These are phyloP conservation scores for Azorinus chamasolen DNA, from an alignment of 2,888 invertebrate species.

Conservation along the genomic window DNA sequence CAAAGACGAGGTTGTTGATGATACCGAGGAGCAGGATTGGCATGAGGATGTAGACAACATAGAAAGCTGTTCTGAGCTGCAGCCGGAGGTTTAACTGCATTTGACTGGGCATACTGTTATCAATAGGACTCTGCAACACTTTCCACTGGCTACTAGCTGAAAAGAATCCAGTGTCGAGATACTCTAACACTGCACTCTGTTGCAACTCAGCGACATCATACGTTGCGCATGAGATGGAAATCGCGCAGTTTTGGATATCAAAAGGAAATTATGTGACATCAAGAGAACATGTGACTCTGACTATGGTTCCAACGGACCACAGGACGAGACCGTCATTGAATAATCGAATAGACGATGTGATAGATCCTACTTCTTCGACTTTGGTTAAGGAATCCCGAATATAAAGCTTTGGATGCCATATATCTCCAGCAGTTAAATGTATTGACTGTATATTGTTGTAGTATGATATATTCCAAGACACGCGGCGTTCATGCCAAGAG, in stretches of 20 bases:
- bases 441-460: slow-evolving; percentile 5
- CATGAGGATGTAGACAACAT: too few relatives aligned
- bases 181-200: not conserved
- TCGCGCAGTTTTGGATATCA: slow-evolving; percentile 14
- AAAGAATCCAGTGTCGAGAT: too few relatives aligned
- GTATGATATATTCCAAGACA: slow-evolving; percentile 15
- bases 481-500: slow-evolving; percentile 8
- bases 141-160: too few relatives aligned
- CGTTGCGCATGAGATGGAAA: slow-evolving; percentile 1
- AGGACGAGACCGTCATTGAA: not conserved
- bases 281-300: slow-evolving; percentile 4
- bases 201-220: not conserved
- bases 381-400: slow-evolving; percentile 4
- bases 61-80: slow-evolving; percentile 19
- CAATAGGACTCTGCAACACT: too few relatives aligned
- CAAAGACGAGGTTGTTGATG: slow-evolving; percentile 47
- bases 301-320: slow-evolving; percentile 6
- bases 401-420: too few relatives aligned
- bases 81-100: slow-evolving; percentile 2
- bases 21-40: slow-evolving; percentile 39
- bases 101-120: too few relatives aligned
- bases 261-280: slow-evolving; percentile 21
- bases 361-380: not conserved
- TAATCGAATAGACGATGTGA: not conserved
- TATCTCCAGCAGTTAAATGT: not conserved